Base-by-base conservation (phyloP, 2,113 vertebrate genomes). In the Lagenorhynchus albirostris region DNA sequence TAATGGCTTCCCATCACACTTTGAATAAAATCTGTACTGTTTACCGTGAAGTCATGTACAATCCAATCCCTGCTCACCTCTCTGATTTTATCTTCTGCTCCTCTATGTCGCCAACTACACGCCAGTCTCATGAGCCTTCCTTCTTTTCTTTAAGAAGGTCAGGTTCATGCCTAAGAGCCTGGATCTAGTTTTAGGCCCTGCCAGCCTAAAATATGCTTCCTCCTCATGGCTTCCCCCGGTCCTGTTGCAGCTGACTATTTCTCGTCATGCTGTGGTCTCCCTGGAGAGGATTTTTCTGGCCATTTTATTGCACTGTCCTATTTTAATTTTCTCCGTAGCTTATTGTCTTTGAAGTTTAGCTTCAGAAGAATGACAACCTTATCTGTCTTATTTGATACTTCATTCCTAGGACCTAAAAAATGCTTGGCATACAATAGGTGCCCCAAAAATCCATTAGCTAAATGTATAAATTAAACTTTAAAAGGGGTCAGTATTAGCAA, bases 331-430 rank as follows among this genome's bases (percentile, higher is more conserved):
- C 79, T 70, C 4, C 8, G 15, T 55, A 80, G 41, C 14, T 73
- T 94, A 82, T 47, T 96, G 84, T 89, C 53, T 77, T 96, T 89
- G 73, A 95, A 95, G 55, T 1, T 77, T 95, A 41, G 47, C 38
- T 96, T 85, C 67, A 63, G 82, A 82, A 80, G 62, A 93, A 44
- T 29, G 85, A 26, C 7, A 13, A 70, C 12, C 31, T 62, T 41
- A 17, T 91, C 63, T 74, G 14, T 94, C 26, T 83, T 80, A 90
- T 50, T 70, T 80, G 14, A 68, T 33, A 18, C 29, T 84, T 94
- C 31, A 26, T 73, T 50, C 62, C 25, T 33, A 92, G 53, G 23
- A 60, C 10, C 62, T 81, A 60, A 82, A 81, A 92, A 62, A 15
- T 58, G 80, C 25, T 26, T 90, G 26, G 14, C 21, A n/a, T 41